Conservation (phyloP, 1,140 invertebrate genomes). For the Camponotus vicinus region DNA sequence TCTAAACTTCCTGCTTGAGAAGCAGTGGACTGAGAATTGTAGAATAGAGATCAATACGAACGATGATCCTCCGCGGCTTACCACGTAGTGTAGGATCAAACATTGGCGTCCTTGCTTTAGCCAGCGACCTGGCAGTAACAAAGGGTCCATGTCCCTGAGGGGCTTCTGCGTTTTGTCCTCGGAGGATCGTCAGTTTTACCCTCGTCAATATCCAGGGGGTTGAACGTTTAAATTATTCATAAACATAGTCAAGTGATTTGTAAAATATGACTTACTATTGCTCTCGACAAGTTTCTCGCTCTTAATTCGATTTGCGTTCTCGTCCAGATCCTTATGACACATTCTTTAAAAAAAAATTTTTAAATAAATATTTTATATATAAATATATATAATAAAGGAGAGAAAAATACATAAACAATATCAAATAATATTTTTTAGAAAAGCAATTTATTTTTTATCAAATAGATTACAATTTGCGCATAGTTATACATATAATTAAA, state of each 20-base stretch:
- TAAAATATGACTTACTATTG: conserved; percentile 81
- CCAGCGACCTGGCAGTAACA: conserved; percentile 72
- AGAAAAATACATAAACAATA: not conserved
- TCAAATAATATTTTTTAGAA: not conserved
- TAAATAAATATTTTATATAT: not conserved
- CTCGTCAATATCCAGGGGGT: conserved; percentile 73
- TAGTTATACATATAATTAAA: not conserved
- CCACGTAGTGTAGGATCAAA: conserved; percentile 71
- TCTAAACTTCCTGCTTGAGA: conserved; percentile 45
- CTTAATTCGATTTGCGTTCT: conserved; percentile 69
- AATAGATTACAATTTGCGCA: not conserved
- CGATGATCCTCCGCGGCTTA: conserved; percentile 69
- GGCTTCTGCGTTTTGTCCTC: conserved; percentile 71
- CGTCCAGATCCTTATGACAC: conserved; percentile 5
- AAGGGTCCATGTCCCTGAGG: conserved; percentile 68
- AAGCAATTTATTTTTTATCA: not conserved
- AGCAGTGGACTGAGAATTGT: conserved; percentile 45
- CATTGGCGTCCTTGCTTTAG: conserved; percentile 63
- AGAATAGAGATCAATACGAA: conserved; percentile 69
- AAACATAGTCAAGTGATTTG: conserved; percentile 79
- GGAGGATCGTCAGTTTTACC: conserved; percentile 70
- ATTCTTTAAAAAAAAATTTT: not conserved
- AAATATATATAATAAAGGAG: not conserved
- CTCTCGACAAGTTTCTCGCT: conserved; percentile 70
- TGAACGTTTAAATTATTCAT: conserved; percentile 82